These are phyloP conservation scores for Cromileptes altivelis DNA, from an alignment of 2,113 vertebrate genomes.

Conservation along the genomic window DNA sequence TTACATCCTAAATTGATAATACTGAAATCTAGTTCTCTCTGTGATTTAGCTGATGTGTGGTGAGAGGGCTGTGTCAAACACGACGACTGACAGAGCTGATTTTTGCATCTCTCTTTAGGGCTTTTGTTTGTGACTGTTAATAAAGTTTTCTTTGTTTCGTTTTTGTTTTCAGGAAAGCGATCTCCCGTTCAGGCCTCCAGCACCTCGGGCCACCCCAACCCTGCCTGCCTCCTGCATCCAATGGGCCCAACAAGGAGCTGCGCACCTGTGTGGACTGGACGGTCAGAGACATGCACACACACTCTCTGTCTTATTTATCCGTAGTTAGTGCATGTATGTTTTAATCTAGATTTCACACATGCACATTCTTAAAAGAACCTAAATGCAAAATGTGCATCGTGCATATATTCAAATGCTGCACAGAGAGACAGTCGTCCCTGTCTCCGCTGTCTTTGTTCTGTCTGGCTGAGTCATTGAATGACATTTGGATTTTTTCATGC, in stretches of 20 bases:
- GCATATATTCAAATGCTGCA: background rate
- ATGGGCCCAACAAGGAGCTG: constrained; percentile 95
- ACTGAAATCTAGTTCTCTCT: constrained; percentile 18
- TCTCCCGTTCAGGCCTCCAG: constrained; percentile 97
- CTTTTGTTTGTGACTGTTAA: background rate
- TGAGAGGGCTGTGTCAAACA: background rate
- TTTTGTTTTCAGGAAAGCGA: constrained; percentile 91
- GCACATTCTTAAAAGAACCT: background rate
- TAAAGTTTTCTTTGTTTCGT: background rate
- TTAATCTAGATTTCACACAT: background rate
- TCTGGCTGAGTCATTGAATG: constrained; percentile 54
- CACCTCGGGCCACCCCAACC: constrained; percentile 92
- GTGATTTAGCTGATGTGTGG: constrained; percentile 19
- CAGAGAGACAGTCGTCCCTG: constrained; percentile 10
- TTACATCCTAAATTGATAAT: constrained; percentile 9
- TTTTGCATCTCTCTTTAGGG: background rate
- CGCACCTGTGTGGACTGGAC: constrained; percentile 95
- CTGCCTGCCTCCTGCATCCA: constrained; percentile 88
- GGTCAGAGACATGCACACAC: constrained; percentile 86
- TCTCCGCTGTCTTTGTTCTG: constrained; percentile 8
- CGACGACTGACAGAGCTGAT: background rate
- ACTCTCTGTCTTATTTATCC: background rate
- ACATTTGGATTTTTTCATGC: constrained; percentile 58
- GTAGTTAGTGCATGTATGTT: background rate
- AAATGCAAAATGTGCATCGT: background rate